Conservation (phyloP, 2,113 vertebrate species). For the Pelecanoides urinatrix region DNA sequence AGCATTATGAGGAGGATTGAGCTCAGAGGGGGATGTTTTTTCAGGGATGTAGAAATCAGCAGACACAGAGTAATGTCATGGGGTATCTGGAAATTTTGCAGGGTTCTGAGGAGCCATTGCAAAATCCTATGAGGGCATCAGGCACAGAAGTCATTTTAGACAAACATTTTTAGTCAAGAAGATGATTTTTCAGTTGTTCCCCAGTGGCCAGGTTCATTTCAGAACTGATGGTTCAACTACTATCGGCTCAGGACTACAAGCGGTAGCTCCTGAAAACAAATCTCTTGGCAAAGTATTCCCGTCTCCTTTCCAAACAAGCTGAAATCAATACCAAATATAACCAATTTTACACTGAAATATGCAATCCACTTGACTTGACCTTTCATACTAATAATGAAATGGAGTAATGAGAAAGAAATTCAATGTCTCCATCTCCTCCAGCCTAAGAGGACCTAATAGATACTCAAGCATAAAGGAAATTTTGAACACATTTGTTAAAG, state of each 20-base stretch:
- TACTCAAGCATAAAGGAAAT: not conserved
- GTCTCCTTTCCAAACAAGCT: not conserved
- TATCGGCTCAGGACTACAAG: not conserved
- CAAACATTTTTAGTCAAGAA: not conserved
- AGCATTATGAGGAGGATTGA: not conserved
- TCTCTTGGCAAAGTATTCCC: not conserved
- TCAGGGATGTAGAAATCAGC: not conserved
- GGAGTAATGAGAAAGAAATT: conserved; percentile 10
- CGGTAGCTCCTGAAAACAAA: not conserved
- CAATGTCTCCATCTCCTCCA: not conserved
- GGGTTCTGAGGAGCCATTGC: not conserved
- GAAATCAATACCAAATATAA: not conserved
- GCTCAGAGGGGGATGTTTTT: not conserved
- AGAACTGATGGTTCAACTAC: not conserved
- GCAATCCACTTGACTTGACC: not conserved
- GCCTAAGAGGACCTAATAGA: not conserved
- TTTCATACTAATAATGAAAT: conserved; percentile 21
- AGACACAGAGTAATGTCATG: not conserved
- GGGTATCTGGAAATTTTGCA: not conserved
- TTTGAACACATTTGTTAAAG: not conserved
- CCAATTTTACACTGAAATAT: not conserved
- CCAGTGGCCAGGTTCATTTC: not conserved
- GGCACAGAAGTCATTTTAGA: not conserved
- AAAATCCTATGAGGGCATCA: not conserved
- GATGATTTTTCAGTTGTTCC: not conserved